These are phyloP conservation scores for Embiotoca jacksoni DNA, from an alignment of 2,113 vertebrate species.

Conservation along the genomic window DNA sequence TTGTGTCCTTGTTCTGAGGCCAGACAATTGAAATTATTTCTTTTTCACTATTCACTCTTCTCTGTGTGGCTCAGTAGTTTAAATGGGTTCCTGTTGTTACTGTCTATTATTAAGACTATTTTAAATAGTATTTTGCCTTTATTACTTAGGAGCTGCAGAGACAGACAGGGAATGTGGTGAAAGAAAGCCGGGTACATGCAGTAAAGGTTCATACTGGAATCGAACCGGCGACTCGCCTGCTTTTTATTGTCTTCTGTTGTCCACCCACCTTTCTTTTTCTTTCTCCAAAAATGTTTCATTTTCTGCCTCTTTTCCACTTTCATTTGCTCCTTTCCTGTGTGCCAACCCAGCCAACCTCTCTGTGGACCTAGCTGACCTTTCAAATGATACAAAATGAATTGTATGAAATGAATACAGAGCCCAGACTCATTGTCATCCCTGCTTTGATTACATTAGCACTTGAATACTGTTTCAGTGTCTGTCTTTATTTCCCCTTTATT, in stretches of 20 bases:
- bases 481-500: conserved; percentile 2
- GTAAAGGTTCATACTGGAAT: too few species aligned
- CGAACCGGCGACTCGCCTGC: too few species aligned
- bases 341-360: not conserved
- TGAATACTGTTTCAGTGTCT: not conserved
- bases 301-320: conserved; percentile 12
- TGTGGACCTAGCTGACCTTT: conserved; percentile 22
- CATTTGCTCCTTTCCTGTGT: not conserved
- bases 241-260: not conserved
- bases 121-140: too few species aligned
- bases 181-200: too few species aligned
- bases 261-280: not conserved
- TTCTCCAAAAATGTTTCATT: not conserved
- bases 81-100: conserved; percentile 8
- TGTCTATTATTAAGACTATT: not conserved
- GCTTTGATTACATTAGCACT: conserved; percentile 15
- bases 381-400: conserved; percentile 9
- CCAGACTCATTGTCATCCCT: conserved; percentile 2
- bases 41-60: conserved; percentile 37
- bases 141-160: too few species aligned
- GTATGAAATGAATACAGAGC: conserved; percentile 16
- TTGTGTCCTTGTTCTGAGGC: conserved; percentile 68
- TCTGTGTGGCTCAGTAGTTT: conserved; percentile 19
- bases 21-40: conserved; percentile 58
- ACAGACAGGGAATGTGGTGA: too few species aligned